Evolutionary conservation across 2,888 invertebrate species (phyloP).

Genomic region (Campoletis raptor): DNA sequence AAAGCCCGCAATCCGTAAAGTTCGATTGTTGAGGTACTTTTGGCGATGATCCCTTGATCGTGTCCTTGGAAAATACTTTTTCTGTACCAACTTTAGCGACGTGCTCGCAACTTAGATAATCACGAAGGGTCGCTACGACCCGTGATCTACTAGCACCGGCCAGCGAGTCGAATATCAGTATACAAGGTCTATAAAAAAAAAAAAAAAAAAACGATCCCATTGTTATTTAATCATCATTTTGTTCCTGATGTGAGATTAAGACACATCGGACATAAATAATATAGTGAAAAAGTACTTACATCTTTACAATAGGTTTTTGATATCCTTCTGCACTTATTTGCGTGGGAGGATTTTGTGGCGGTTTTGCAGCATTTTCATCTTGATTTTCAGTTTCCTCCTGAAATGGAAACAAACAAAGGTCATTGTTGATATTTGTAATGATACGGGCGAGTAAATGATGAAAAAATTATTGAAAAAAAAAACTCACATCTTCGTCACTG

Average conservation of each 20-base stretch:
- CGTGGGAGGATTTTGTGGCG: conserved; percentile 49
- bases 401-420: not conserved
- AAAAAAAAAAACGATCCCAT: not conserved
- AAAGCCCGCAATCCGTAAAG: conserved; percentile 98
- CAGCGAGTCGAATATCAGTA: conserved; percentile 98
- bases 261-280: not conserved
- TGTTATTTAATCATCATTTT: not conserved
- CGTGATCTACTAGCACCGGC: conserved; percentile 91
- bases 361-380: conserved; percentile 61
- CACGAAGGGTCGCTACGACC: conserved; percentile 95
- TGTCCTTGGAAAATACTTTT: conserved; percentile 92
- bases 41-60: conserved; percentile 94
- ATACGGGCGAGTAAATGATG: not conserved
- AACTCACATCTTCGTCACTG: conserved; percentile 83
- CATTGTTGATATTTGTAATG: not conserved
- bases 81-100: conserved; percentile 90
- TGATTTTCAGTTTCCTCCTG: conserved; percentile 74
- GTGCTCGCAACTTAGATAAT: conserved; percentile 95
- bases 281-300: conserved; percentile 33
- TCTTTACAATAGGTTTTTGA: conserved; percentile 72
- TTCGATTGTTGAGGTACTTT: conserved; percentile 99
- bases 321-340: conserved; percentile 65
- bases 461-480: conserved; percentile 25
- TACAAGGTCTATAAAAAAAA: conserved; percentile 90
- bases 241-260: not conserved